Base-by-base conservation (phyloP, 2,888 invertebrate species). In the Scelioninae gen. 2 region DNA sequence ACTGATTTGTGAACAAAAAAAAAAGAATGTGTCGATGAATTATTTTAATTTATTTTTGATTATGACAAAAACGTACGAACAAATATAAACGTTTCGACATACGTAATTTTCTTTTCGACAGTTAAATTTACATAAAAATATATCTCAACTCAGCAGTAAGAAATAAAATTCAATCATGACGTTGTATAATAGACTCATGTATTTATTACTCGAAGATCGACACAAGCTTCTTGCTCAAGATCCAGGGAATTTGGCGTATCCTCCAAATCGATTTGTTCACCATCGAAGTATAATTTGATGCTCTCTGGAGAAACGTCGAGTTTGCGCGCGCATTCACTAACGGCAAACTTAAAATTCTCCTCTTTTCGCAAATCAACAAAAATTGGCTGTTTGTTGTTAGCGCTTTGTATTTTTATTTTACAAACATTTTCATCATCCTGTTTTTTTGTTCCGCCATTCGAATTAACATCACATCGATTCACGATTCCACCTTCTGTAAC, bases 221-320 rank as follows among this genome's bases (percentile, higher is more conserved):
- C 57, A 43, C 85, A 85, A 0, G 83, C 84, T 77, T 83, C 83
- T 37, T 81, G 77, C 22, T 85, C 85, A 9, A 85, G 45, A 58
- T 85, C 85, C 33, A 84, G 75, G 1, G 78, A 77, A 31, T 82
- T 80, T 2, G 85, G 84, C 16, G 85, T 84, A 31, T 84, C 84
- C 7, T 60, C 72, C 1, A 48, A 10, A 10, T 72, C 37, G 3
- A 85, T 76, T 13, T 76, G 43, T 41, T 85, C 85, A 2, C 85
- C 85, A 65, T 85, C 85, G 39, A 84, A 84, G 25, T 77, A 82
- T n/a, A 83, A 68, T 69, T 82, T 84, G 1, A 84, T 77, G 37
- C 73, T 81, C 2, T 77, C 69, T 33, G 79, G 67, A 0, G 78
- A 71, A n/a, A 83, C 65, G 10, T 77, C 37, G 6, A 82, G 61